phyloP scores from a whole-genome alignment of 2,888 invertebrate genomes.

The Meteorus cinctellus region DNA sequence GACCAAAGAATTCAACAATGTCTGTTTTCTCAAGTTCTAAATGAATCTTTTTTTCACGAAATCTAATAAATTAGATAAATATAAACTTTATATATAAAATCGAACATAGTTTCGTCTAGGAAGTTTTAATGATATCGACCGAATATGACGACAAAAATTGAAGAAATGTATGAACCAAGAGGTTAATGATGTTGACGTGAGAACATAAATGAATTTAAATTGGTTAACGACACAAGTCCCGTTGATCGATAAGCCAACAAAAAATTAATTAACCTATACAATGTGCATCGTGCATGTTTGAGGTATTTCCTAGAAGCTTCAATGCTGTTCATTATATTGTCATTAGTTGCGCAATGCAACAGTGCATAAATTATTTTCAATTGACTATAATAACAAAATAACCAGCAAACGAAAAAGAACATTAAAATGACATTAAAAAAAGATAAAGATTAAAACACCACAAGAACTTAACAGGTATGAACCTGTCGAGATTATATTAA shows the following conservation, averaged over 20 bases:
- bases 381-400: conserved; percentile 14
- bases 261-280: conserved; percentile 2
- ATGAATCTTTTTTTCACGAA: too few species aligned
- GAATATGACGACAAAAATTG: too few species aligned
- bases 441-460: too few species aligned
- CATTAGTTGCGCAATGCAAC: not conserved
- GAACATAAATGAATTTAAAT: not conserved
- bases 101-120: too few species aligned
- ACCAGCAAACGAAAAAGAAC: conserved; percentile 5
- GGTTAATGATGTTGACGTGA: not conserved
- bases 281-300: not conserved
- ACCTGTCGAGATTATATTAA: not conserved
- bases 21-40: too few species aligned
- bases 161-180: too few species aligned
- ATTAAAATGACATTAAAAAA: conserved; percentile 2
- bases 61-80: too few species aligned
- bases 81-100: too few species aligned
- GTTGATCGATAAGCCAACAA: not conserved
- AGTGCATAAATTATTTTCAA: not conserved
- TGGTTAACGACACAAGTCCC: not conserved
- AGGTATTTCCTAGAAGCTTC: not conserved
- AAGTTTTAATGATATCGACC: too few species aligned
- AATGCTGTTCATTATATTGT: not conserved
- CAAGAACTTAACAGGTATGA: not conserved
- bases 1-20: too few species aligned